Percentiles rank a stretch among this genome's conserved stretches.
Evolutionary conservation across 2,113 vertebrate genomes (phyloP).

Genomic region (Strigops habroptila): DNA sequence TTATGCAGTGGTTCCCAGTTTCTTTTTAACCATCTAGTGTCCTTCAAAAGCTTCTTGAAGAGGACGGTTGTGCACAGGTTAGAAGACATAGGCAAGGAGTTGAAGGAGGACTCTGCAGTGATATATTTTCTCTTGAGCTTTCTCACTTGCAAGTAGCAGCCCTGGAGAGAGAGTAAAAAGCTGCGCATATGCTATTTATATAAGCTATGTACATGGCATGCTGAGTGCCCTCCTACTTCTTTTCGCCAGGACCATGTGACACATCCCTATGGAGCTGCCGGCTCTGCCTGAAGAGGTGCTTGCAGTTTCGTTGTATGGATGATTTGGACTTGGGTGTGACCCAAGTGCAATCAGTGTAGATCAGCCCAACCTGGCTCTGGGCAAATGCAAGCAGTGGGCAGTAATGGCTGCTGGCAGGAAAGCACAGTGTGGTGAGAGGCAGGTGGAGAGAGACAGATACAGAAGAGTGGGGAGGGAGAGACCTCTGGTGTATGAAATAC

Average conservation of each 20-base stretch:
- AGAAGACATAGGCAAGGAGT: not conserved
- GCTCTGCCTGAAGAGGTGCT: not conserved
- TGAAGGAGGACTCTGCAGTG: not conserved
- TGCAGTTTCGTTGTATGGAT: not conserved
- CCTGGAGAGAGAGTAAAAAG: not conserved
- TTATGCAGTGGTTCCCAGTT: not conserved
- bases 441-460: not conserved
- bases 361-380: not conserved
- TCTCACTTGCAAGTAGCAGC: not conserved
- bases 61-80: not conserved
- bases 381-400: not conserved
- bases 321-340: not conserved
- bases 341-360: fast-evolving
- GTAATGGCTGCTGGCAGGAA: not conserved
- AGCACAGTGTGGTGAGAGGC: not conserved
- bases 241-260: not conserved
- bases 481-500: fast-evolving
- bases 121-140: not conserved
- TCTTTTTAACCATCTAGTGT: not conserved
- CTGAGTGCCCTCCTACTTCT: not conserved
- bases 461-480: not conserved
- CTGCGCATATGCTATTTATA: not conserved
- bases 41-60: not conserved
- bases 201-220: fast-evolving
- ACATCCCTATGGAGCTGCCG: fast-evolving